Conservation (phyloP, 2,888 invertebrate species). For the Globia sparganii region DNA sequence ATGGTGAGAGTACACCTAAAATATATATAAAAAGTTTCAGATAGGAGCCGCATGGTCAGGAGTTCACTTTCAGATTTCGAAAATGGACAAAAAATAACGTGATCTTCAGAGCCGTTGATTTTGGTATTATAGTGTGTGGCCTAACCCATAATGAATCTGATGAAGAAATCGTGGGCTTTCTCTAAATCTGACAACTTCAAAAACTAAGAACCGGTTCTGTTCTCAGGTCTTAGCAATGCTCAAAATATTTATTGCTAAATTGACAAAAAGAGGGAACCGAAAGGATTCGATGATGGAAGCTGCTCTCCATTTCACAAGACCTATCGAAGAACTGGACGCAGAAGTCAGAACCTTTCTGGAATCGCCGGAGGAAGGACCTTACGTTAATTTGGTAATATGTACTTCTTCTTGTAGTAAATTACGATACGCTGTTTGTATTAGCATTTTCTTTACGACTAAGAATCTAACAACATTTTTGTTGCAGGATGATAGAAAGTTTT, state of each 20-base stretch:
- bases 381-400: conserved; percentile 67
- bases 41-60: not conserved
- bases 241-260: conserved; percentile 75
- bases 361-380: conserved; percentile 67
- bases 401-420: not conserved
- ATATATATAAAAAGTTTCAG: not conserved
- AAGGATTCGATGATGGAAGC: conserved; percentile 75
- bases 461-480: not conserved
- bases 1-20: not conserved
- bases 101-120: not conserved
- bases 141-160: not conserved
- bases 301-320: conserved; percentile 76
- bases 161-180: not conserved
- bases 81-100: not conserved
- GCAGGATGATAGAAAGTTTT: conserved; percentile 60
- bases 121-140: not conserved
- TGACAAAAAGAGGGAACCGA: conserved; percentile 69
- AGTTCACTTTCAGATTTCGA: not conserved
- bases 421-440: not conserved
- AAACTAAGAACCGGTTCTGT: not conserved
- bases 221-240: conserved; percentile 79
- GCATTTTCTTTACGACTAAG: not conserved
- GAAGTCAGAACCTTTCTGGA: conserved; percentile 74
- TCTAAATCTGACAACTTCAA: not conserved
- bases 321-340: conserved; percentile 72